These are phyloP conservation scores for Moxostoma hubbsi DNA, from an alignment of 2,797 vertebrate genomes.

Conservation along the genomic window DNA sequence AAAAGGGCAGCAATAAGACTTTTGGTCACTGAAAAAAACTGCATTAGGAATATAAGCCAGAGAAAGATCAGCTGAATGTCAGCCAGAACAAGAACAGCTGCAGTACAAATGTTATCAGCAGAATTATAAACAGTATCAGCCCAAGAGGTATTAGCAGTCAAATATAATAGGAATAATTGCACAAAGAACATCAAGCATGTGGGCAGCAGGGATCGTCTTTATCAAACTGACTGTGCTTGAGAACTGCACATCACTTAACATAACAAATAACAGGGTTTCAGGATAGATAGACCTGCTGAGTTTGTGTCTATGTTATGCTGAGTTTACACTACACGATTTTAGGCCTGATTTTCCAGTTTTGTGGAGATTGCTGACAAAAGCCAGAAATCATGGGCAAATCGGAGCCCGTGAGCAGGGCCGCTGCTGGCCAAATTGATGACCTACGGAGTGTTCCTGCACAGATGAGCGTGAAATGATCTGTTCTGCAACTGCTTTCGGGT, in stretches of 20 bases:
- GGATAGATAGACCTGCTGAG: background rate
- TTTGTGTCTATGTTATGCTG: background rate
- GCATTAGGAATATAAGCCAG: background rate
- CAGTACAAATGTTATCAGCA: background rate
- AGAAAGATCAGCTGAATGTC: constrained; percentile 18
- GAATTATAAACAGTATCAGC: background rate
- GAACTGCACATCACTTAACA: constrained; percentile 16
- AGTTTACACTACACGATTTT: too few species aligned
- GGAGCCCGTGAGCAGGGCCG: too few species aligned
- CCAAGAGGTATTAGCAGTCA: background rate
- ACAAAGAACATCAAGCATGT: background rate
- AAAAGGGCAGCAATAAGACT: constrained; percentile 17
- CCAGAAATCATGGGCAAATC: too few species aligned
- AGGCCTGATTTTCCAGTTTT: too few species aligned
- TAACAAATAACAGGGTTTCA: constrained; percentile 23
- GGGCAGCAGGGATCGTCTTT: constrained; percentile 10
- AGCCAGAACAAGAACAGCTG: background rate
- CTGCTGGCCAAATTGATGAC: too few species aligned
- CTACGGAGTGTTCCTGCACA: too few species aligned
- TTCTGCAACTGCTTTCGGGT: too few species aligned
- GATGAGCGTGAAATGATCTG: too few species aligned
- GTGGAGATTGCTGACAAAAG: too few species aligned
- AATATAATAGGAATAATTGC: background rate
- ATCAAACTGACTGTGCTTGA: constrained; percentile 5
- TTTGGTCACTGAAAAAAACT: background rate